Evolutionary conservation across 2,888 invertebrate genomes (phyloP), one percentile per base, ranked within the genome.

Genomic region (Brachypalpus laphriformis): DNA sequence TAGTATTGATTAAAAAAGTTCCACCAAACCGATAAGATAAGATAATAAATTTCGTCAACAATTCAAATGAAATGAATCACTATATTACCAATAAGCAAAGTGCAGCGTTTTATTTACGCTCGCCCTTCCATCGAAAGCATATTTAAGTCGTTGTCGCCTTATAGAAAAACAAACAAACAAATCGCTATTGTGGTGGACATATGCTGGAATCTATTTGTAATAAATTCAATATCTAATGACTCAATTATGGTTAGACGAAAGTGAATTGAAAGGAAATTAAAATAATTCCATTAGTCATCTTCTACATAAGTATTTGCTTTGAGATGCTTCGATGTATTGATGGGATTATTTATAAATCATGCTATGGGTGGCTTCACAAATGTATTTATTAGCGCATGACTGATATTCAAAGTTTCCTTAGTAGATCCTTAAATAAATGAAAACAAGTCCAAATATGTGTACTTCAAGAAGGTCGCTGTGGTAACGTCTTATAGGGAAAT

Each of bases 11-110:
- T 49, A 51, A 25, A 51, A 25, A 51, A 51, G 11, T 2, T 25
- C 14, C n/a, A 9, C 18, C 16, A 18, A 56, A 56, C 34, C 18
- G 56, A 63, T 74, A 74, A 74, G 54, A 54, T 54, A 54, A 54
- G 56, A 56, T 56, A 56, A 56, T 16, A 56, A 56, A 34, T 5
- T 4, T 56, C n/a, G 56, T 56, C 56, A 56, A 9, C 31, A 11
- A 34, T 31, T 56, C 18, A 56, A 18, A 2, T 11, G 4, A 34
- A 34, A 56, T 56, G 49, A 51, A n/a, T 51, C 49, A 51, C 25
- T n/a, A n/a, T 6, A 25, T 22, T 25, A 40, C 14, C 37, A 8
- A 8, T 18, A 45, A 45, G 8, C 16, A 28, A 31, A 40, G 6
- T 31, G 16, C 9, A 31, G 9, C 16, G 7, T 16, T 7, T 14